Evolutionary conservation across 2,113 vertebrate species (phyloP).

Genomic region (Pungitius pungitius): DNA sequence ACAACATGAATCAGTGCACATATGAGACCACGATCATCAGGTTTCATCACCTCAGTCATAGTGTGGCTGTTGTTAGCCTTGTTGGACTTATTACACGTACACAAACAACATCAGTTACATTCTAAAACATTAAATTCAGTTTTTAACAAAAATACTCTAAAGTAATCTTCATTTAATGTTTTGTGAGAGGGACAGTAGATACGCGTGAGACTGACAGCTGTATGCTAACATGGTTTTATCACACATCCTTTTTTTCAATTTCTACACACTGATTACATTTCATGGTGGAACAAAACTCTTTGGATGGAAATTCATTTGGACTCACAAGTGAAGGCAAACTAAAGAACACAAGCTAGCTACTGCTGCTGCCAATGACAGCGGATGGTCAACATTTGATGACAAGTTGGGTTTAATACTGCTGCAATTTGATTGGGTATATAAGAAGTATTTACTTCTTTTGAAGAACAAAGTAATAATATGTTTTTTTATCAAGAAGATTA

Average conservation of each 20-base stretch:
- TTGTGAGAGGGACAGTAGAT: not conserved
- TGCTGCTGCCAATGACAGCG: not conserved
- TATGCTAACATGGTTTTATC: not conserved
- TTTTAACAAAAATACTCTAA: not conserved
- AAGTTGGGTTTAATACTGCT: not conserved
- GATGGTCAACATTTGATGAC: not conserved
- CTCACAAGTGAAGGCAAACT: not conserved
- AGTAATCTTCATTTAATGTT: not conserved
- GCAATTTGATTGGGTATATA: not conserved
- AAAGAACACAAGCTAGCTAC: not conserved
- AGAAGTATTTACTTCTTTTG: not conserved
- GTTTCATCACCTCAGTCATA: constrained; percentile 8
- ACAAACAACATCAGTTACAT: not conserved
- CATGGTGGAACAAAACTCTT: constrained; percentile 3
- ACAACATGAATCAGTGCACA: constrained; percentile 2
- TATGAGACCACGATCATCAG: not conserved
- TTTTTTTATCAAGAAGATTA: not conserved
- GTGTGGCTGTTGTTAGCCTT: constrained; percentile 7
- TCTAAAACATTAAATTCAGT: not conserved
- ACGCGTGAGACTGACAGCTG: not conserved
- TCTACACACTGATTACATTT: not conserved
- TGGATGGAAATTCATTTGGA: not conserved
- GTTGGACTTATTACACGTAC: constrained; percentile 4
- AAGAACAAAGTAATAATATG: not conserved
- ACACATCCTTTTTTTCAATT: not conserved